Percentiles rank a stretch among this genome's conserved stretches.
Conservation (phyloP, 1,140 invertebrate species). For the Bombus affinis region DNA sequence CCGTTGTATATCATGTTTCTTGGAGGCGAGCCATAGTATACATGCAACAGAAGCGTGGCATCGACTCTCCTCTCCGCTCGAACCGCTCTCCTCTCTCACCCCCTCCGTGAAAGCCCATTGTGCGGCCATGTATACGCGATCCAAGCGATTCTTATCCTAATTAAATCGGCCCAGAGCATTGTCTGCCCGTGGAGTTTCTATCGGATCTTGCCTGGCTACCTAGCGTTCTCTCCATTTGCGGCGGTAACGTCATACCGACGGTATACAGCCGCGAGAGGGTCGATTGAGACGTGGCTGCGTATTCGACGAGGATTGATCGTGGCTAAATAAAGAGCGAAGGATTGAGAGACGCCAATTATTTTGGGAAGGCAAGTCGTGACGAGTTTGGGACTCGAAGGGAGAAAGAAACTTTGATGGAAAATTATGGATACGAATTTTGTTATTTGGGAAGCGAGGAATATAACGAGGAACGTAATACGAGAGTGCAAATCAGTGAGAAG, state of each 20-base stretch:
- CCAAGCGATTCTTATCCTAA: constrained; percentile 72
- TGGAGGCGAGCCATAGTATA: constrained; percentile 76
- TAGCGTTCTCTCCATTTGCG: constrained; percentile 30
- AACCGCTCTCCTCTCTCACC: not conserved
- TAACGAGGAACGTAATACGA: too few species aligned
- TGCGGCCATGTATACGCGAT: constrained; percentile 66
- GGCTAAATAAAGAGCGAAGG: not conserved
- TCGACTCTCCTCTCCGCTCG: not conserved
- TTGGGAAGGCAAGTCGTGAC: not conserved
- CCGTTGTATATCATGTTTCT: constrained; percentile 80
- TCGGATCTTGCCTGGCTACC: constrained; percentile 63
- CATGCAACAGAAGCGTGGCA: constrained; percentile 61
- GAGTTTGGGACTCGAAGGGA: not conserved
- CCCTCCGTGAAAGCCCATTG: constrained; percentile 57
- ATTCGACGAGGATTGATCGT: constrained; percentile 47
- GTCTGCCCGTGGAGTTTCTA: constrained; percentile 69
- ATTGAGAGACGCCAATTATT: not conserved
- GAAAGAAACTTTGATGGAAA: not conserved
- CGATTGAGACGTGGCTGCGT: constrained; percentile 51
- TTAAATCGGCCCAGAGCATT: constrained; percentile 70
- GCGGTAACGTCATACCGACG: constrained; percentile 46
- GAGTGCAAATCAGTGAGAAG: too few species aligned
- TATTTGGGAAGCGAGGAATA: too few species aligned
- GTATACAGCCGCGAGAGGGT: constrained; percentile 20
- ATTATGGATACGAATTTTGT: too few species aligned